phyloP scores from a whole-genome alignment of 1,140 invertebrate species.

The Drosophila truncata region DNA sequence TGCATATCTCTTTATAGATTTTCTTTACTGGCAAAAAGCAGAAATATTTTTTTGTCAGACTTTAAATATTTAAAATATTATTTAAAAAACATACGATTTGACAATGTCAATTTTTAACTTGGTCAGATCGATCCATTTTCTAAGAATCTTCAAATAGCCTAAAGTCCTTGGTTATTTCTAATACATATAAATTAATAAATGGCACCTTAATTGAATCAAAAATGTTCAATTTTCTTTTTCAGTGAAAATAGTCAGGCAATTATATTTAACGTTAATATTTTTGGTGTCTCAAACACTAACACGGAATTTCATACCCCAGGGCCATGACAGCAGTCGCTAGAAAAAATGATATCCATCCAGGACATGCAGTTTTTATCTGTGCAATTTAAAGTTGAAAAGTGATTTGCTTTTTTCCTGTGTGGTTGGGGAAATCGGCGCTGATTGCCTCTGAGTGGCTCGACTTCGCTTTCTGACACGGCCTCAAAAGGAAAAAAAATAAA shows the following conservation, averaged over 20 bases:
- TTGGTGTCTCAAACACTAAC: background rate
- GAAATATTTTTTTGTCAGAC: too few species aligned
- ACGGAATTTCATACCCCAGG: background rate
- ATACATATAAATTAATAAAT: too few species aligned
- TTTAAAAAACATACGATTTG: too few species aligned
- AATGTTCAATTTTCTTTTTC: background rate
- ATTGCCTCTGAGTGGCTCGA: slow-evolving; percentile 73
- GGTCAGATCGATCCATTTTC: too few species aligned
- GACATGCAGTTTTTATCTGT: slow-evolving; percentile 19
- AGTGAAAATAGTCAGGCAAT: background rate
- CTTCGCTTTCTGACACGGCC: slow-evolving; percentile 37
- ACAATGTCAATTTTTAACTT: too few species aligned
- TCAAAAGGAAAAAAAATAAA: slow-evolving; percentile 25
- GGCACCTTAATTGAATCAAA: too few species aligned
- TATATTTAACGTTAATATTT: background rate
- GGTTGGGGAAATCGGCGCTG: slow-evolving; percentile 38
- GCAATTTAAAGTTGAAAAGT: background rate
- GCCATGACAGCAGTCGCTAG: background rate
- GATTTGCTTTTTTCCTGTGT: slow-evolving; percentile 32
- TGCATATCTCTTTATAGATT: too few species aligned
- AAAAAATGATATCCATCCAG: background rate
- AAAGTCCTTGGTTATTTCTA: too few species aligned
- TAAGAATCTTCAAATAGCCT: too few species aligned
- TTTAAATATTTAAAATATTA: too few species aligned
- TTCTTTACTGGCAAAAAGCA: too few species aligned